These are phyloP conservation scores for Anomalospiza imberbis DNA, from an alignment of 2,797 vertebrate genomes.

Conservation along the genomic window DNA sequence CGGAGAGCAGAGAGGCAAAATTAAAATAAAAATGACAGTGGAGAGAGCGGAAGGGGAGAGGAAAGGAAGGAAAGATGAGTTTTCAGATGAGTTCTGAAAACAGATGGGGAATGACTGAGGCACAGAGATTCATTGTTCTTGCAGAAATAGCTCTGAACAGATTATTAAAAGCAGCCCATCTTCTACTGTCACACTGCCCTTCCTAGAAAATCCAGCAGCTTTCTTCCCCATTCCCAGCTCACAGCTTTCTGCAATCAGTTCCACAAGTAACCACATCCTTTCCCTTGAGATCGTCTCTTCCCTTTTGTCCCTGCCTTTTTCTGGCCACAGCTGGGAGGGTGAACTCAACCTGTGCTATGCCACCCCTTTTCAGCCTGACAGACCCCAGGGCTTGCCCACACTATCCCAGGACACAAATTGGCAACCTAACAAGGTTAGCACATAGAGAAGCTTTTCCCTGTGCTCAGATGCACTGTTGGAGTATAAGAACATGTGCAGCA, in stretches of 20 bases:
- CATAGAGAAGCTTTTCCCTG: not conserved
- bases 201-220: not conserved
- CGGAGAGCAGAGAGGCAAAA: not conserved
- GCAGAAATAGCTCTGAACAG: slow-evolving; percentile 33
- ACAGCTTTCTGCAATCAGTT: not conserved
- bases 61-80: slow-evolving; percentile 34
- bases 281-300: not conserved
- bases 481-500: not conserved
- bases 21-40: not conserved
- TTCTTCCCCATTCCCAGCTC: not conserved
- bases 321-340: not conserved
- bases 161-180: slow-evolving; percentile 62
- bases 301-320: not conserved
- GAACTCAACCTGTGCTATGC: not conserved
- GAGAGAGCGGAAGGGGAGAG: not conserved
- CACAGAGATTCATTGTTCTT: slow-evolving; percentile 55
- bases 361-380: not conserved
- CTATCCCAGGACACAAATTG: not conserved
- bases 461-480: not conserved
- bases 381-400: not conserved
- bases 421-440: not conserved
- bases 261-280: slow-evolving; percentile 15
- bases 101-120: slow-evolving; percentile 48
- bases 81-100: slow-evolving; percentile 42
- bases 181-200: slow-evolving; percentile 3